These are phyloP conservation scores for Sinocyclocheilus grahami DNA, from an alignment of 2,113 vertebrate species.

Conservation along the genomic window DNA sequence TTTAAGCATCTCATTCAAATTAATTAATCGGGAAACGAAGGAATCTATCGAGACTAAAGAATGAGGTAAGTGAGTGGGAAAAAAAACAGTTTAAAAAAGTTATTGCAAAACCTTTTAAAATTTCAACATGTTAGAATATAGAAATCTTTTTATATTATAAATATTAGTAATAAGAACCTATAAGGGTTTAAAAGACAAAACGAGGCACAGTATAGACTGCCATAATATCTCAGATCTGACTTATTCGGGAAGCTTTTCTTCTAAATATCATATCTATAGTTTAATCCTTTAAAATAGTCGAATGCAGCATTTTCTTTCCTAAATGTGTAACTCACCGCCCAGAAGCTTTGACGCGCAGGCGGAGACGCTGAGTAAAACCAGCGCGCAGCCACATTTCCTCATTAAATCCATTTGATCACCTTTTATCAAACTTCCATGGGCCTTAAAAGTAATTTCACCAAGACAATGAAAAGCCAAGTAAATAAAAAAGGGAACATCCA, in stretches of 20 bases:
- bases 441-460: not conserved
- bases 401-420: constrained; percentile 56
- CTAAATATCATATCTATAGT: not conserved
- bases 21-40: not conserved
- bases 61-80: no score
- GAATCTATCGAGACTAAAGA: no score
- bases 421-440: constrained; percentile 22
- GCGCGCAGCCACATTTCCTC: constrained; percentile 27
- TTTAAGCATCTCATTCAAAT: not conserved
- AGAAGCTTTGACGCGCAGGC: constrained; percentile 51
- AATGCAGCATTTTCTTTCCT: not conserved
- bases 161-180: not conserved
- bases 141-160: not conserved
- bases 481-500: not conserved
- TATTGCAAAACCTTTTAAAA: not conserved
- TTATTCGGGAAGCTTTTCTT: not conserved
- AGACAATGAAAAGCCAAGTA: not conserved
- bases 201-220: no score
- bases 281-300: not conserved
- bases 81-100: no score
- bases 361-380: constrained; percentile 44
- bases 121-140: not conserved
- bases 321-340: constrained; percentile 51
- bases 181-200: not conserved
- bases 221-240: not conserved